phyloP scores from a whole-genome alignment of 2,113 vertebrate species.

The Hippocampus mohnikei region DNA sequence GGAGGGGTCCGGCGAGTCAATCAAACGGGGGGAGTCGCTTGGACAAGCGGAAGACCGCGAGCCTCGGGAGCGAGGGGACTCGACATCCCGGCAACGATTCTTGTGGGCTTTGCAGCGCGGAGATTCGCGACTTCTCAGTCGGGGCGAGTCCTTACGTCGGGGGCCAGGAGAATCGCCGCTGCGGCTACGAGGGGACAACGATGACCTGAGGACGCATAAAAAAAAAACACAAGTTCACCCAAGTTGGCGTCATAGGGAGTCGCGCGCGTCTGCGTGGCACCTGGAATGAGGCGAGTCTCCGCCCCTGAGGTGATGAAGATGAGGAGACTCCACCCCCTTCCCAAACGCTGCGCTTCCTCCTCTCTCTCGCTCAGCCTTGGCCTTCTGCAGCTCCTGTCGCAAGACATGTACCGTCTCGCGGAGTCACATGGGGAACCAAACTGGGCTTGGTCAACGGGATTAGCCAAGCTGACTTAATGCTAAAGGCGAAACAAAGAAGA shows the following conservation, averaged over 20 bases:
- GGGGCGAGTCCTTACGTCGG: slow-evolving; percentile 58
- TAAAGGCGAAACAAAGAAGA: neutral
- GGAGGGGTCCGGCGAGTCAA: slow-evolving; percentile 11
- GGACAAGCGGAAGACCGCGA: slow-evolving; percentile 35
- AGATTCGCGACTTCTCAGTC: slow-evolving; percentile 58
- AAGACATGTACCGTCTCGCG: neutral
- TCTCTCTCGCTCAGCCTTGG: slow-evolving; percentile 47
- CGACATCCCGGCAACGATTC: slow-evolving; percentile 45
- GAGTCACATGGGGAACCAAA: neutral
- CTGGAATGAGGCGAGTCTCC: slow-evolving; percentile 54
- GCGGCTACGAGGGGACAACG: slow-evolving; percentile 48
- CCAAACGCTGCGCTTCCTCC: slow-evolving; percentile 45
- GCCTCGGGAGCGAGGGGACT: slow-evolving; percentile 52
- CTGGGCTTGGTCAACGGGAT: too few relatives aligned
- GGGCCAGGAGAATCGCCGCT: slow-evolving; percentile 58
- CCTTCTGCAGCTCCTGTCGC: slow-evolving; percentile 64
- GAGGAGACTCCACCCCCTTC: slow-evolving; percentile 61
- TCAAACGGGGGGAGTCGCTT: slow-evolving; percentile 24
- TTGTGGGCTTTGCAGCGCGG: slow-evolving; percentile 60
- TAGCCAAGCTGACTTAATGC: too few relatives aligned
- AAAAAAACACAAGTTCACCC: neutral
- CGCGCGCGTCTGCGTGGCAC: neutral
- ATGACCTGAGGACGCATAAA: slow-evolving; percentile 29
- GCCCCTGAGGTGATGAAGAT: slow-evolving; percentile 57
- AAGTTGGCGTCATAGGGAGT: neutral